Evolutionary conservation across 2,888 invertebrate genomes (phyloP).

Genomic region (Elmis aenea): DNA sequence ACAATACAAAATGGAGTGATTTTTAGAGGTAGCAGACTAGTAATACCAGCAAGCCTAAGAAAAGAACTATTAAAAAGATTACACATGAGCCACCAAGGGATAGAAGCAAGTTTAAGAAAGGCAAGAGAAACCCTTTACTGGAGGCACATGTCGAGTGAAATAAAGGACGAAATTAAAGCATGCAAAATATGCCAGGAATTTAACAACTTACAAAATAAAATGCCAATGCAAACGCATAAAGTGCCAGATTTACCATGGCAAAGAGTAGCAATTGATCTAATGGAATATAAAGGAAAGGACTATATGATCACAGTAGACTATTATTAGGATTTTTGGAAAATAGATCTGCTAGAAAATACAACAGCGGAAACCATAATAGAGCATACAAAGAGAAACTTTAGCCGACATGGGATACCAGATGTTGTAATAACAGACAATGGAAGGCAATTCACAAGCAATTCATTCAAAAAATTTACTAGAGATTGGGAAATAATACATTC

Average conservation of each 20-base stretch:
- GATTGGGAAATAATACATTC: too few relatives aligned
- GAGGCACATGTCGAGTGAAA: too few relatives aligned
- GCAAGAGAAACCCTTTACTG: too few relatives aligned
- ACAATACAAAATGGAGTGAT: too few relatives aligned
- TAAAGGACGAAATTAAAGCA: constrained; percentile 14
- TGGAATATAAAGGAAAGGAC: constrained; percentile 10
- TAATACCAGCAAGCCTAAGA: too few relatives aligned
- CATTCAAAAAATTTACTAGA: too few relatives aligned
- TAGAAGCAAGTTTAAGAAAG: too few relatives aligned
- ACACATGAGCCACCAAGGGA: too few relatives aligned
- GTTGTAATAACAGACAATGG: too few relatives aligned
- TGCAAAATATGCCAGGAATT: constrained; percentile 8
- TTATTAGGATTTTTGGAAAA: constrained; percentile 28
- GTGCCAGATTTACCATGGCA: constrained; percentile 21
- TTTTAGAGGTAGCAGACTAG: too few relatives aligned
- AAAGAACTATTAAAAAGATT: too few relatives aligned
- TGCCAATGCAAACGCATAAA: constrained; percentile 18
- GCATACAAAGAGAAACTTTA: constrained; percentile 22
- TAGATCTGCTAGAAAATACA: constrained; percentile 17
- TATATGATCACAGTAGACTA: constrained; percentile 24
- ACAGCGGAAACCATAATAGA: constrained; percentile 15
- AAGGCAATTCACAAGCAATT: too few relatives aligned
- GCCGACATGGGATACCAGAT: constrained; percentile 23
- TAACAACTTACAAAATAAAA: constrained; percentile 8
- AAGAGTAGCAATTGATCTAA: constrained; percentile 22